A percentile compares a stretch with the other conserved stretches of the same genome.
Conservation (phyloP, 2,113 vertebrate species). For the Gorsachius goisagi region DNA sequence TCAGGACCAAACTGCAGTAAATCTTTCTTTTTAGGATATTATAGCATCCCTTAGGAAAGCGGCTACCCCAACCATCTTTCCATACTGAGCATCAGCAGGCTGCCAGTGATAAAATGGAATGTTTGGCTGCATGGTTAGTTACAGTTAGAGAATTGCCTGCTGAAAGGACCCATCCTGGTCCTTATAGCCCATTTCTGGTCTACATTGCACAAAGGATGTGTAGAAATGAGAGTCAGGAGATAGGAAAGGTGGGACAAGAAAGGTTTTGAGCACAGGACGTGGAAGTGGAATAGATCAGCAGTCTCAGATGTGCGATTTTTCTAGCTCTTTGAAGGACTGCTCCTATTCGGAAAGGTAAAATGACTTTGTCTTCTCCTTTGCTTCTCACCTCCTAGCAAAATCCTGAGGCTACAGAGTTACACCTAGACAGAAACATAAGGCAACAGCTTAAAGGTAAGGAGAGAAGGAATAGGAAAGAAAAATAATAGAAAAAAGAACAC, state of each 20-base stretch:
- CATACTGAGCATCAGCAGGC: background rate
- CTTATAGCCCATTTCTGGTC: background rate
- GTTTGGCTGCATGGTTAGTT: background rate
- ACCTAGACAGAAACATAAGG: background rate
- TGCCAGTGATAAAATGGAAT: background rate
- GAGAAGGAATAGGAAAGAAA: background rate
- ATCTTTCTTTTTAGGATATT: background rate
- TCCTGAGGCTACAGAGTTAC: background rate
- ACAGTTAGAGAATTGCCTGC: background rate
- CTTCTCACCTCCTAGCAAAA: background rate
- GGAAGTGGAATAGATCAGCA: background rate
- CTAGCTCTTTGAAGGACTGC: background rate
- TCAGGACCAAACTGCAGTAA: background rate
- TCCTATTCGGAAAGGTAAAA: background rate
- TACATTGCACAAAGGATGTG: background rate
- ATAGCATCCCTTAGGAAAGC: constrained; percentile 14
- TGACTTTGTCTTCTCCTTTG: background rate
- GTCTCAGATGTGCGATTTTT: background rate
- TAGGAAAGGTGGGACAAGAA: background rate
- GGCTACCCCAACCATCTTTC: background rate
- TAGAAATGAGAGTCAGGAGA: background rate
- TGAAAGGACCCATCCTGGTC: background rate
- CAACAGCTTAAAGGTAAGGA: background rate
- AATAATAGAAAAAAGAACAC: background rate
- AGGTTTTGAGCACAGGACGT: background rate